Percentiles rank a stretch among this genome's conserved stretches.
phyloP scores from a whole-genome alignment of 2,888 invertebrate genomes.

The Cheilosia grossa region DNA sequence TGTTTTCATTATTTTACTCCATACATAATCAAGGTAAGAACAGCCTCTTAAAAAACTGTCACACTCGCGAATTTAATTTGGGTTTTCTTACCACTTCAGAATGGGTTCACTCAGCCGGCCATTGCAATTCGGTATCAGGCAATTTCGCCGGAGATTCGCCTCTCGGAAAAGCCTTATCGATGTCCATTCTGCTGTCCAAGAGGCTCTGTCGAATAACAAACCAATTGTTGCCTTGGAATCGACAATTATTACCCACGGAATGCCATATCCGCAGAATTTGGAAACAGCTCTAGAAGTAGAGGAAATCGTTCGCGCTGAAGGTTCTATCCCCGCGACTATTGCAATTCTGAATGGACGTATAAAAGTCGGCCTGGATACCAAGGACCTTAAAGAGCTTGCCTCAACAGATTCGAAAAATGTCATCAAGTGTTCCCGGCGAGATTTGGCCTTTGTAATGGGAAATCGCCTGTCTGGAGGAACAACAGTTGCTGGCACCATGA shows the following conservation, averaged over 20 bases:
- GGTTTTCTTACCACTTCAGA: constrained; percentile 1
- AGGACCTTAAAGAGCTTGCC: constrained; percentile 88
- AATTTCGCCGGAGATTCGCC: constrained; percentile 6
- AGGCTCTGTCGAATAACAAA: constrained; percentile 86
- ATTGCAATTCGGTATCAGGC: neutral
- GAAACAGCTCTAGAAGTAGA: constrained; percentile 93
- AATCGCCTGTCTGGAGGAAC: constrained; percentile 92
- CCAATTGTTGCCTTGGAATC: constrained; percentile 98
- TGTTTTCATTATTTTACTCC: too few species aligned
- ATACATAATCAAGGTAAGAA: constrained; percentile 9
- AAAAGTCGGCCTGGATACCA: constrained; percentile 89
- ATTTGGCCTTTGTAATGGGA: constrained; percentile 91
- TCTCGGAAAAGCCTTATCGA: constrained; percentile 79
- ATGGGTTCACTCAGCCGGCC: constrained; percentile 31
- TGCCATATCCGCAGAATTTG: constrained; percentile 96
- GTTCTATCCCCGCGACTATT: constrained; percentile 95
- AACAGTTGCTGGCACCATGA: constrained; percentile 97
- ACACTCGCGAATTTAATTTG: neutral
- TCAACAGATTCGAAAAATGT: constrained; percentile 79
- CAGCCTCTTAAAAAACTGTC: neutral
- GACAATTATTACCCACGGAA: constrained; percentile 98
- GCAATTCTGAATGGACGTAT: constrained; percentile 93
- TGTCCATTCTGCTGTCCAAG: constrained; percentile 86
- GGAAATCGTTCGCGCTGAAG: constrained; percentile 89
- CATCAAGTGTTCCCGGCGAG: constrained; percentile 94